These are phyloP conservation scores for Indicator maculatus DNA, from an alignment of 2,113 vertebrate genomes.

Conservation along the genomic window DNA sequence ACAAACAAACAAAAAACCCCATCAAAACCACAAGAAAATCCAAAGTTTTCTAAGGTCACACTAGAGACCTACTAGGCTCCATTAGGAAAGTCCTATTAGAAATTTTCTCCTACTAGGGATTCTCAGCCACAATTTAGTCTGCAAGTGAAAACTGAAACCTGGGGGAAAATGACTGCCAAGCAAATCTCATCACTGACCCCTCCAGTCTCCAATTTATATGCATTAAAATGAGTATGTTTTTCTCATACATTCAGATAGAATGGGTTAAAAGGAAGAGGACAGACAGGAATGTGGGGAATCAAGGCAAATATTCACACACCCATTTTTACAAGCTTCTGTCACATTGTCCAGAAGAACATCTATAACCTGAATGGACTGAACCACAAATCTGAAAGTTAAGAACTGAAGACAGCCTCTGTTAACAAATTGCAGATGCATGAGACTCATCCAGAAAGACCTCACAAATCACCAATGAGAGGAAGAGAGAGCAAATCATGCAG, in stretches of 20 bases:
- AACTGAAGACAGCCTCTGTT: neutral
- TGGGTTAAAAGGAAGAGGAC: neutral
- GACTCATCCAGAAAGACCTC: slow-evolving; percentile 65
- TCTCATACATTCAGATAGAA: neutral
- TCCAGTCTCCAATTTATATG: neutral
- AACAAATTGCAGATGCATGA: slow-evolving; percentile 67
- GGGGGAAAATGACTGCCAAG: neutral
- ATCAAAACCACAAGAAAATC: neutral
- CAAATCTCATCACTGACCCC: neutral
- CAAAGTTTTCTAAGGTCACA: neutral
- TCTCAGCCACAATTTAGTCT: neutral
- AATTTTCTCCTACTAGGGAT: neutral
- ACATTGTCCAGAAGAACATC: neutral
- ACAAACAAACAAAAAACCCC: rapidly evolving
- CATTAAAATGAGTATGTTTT: neutral
- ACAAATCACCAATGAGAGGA: slow-evolving; percentile 65
- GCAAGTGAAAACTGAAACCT: neutral
- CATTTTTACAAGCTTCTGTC: neutral
- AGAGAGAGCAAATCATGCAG: slow-evolving; percentile 75
- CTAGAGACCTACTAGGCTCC: neutral
- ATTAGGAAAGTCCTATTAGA: neutral
- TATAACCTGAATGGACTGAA: slow-evolving; percentile 28
- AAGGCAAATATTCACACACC: neutral
- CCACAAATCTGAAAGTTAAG: slow-evolving; percentile 55
- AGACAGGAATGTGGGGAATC: neutral